Evolutionary conservation across 2,797 vertebrate species (phyloP), one percentile per base, ranked within the genome.

Genomic region (Tamandua tetradactyla): DNA sequence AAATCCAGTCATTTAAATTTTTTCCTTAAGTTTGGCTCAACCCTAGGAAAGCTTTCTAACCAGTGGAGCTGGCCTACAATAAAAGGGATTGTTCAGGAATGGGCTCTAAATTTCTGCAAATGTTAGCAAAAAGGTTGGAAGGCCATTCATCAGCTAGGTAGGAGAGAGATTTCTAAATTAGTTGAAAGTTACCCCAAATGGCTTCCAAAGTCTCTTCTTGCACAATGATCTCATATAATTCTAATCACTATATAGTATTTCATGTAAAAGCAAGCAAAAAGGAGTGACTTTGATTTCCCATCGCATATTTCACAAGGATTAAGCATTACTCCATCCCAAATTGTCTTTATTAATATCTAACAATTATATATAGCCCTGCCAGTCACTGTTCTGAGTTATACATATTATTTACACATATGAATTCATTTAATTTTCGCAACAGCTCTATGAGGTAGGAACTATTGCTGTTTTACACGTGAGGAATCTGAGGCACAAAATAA

Each of bases 81-180:
- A 71, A 27, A 94, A 59, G 76, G 30, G 7, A 61, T 86, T 30
- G n/a, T 66, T 91, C 57, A 86, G 35, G 14, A 8, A 17, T 32
- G 74, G 76, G 15, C 0, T 35, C 27, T n/a, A 74, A 13, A 92
- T 79, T 79, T 75, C 42, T 57, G 12, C n/a, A 88, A 78, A 82
- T 83, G 44, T 49, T 79, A 78, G 62, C 71, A 62, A 61, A 91
- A 78, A 42, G 7, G 9, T 23, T 47, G n/a, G 71, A 30, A 20
- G 47, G 5, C 22, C 17, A 66, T 17, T 35, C 27, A 87, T 75
- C 23, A 64, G 13, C 8, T 89, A 79, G 25, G 27, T 52, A 52
- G 37, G 32, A 64, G 42, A 66, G 75, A 87, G 23, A 68, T 83
- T 93, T 80, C 76, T 64, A 75, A 87, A 83, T 84, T 76, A 83